Percentiles rank a stretch among this genome's conserved stretches.
These are phyloP conservation scores for Heliconius hermathena DNA, from an alignment of 1,140 invertebrate genomes.

Conservation along the genomic window DNA sequence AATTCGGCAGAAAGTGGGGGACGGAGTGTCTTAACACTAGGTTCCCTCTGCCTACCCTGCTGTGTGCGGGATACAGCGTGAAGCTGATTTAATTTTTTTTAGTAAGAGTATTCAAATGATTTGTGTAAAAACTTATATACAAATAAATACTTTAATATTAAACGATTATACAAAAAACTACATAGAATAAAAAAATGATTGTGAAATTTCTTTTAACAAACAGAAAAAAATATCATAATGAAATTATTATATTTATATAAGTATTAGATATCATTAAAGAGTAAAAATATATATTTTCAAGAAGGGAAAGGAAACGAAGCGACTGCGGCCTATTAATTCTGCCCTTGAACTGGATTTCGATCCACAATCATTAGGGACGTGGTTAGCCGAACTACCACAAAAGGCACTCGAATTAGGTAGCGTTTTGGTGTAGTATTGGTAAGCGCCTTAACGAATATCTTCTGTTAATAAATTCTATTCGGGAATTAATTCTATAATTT, in stretches of 20 bases:
- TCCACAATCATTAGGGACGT: slow-evolving; percentile 11
- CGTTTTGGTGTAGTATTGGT: not conserved
- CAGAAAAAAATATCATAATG: no score
- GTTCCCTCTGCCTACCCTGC: no score
- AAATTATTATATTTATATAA: not conserved
- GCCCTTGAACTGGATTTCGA: slow-evolving; percentile 23
- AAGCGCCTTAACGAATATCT: not conserved
- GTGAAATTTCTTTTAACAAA: no score
- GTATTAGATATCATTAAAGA: not conserved
- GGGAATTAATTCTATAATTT: not conserved
- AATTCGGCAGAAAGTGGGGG: no score
- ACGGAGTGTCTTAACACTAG: no score
- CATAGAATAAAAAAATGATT: not conserved
- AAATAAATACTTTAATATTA: not conserved
- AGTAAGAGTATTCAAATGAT: not conserved
- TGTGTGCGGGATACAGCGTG: no score
- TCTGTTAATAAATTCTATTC: no score
- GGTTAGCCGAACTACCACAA: slow-evolving; percentile 12
- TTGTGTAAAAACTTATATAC: no score
- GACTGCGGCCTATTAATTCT: slow-evolving; percentile 21
- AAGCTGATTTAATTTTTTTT: no score
- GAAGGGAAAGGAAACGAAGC: slow-evolving; percentile 1
- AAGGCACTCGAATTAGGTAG: slow-evolving; percentile 19
- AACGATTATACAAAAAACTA: no score
- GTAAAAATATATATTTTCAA: not conserved